These are phyloP conservation scores for Odocoileus virginianus DNA, from an alignment of 2,113 vertebrate species.

Conservation along the genomic window DNA sequence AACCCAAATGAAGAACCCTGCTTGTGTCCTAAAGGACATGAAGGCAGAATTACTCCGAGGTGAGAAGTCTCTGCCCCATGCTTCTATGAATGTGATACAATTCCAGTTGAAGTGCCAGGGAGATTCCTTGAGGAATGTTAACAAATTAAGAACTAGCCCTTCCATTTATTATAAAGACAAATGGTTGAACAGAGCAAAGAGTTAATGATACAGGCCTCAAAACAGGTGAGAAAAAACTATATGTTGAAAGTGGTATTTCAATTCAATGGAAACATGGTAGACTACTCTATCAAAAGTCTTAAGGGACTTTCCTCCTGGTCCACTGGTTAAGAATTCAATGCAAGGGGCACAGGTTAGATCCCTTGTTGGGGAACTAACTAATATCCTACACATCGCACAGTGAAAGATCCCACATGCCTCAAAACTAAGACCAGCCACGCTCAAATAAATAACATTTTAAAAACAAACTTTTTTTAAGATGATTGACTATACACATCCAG, in stretches of 20 bases:
- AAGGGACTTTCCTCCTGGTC: background rate
- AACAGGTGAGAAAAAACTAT: background rate
- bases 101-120: background rate
- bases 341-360: background rate
- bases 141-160: background rate
- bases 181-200: background rate
- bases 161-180: background rate
- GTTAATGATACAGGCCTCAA: background rate
- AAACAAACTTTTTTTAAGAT: too few relatives aligned
- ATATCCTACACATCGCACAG: background rate
- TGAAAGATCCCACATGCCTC: too few relatives aligned
- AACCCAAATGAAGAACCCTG: background rate
- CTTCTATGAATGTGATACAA: background rate
- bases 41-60: background rate
- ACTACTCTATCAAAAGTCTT: background rate
- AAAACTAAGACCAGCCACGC: too few relatives aligned
- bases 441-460: too few relatives aligned
- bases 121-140: background rate
- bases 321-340: background rate
- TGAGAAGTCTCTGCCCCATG: background rate
- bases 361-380: background rate
- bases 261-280: background rate
- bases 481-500: too few relatives aligned
- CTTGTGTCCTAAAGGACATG: background rate
- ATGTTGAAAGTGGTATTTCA: background rate